Evolutionary conservation across 2,797 vertebrate genomes (phyloP).

Genomic region (Gambusia yucatana): DNA sequence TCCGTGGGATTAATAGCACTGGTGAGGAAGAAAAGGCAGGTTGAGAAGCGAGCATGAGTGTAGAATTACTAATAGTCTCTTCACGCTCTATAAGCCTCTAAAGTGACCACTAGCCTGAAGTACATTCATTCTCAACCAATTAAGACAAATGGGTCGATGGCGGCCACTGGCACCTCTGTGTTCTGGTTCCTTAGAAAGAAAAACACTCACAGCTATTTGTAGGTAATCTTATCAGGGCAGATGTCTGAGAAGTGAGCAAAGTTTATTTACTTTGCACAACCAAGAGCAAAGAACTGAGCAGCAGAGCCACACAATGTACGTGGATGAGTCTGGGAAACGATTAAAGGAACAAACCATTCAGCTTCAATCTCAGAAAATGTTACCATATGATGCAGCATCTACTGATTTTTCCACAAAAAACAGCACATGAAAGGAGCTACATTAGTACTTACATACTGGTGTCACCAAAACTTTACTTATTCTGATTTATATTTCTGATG

Average conservation of each 20-base stretch:
- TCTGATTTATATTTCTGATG: no score
- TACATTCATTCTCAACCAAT: slow-evolving; percentile 42
- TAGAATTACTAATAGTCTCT: slow-evolving; percentile 49
- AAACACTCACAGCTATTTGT: not conserved
- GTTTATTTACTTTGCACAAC: slow-evolving; percentile 19
- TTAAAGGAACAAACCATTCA: not conserved
- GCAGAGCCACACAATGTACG: slow-evolving; percentile 6
- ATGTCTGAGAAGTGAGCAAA: not conserved
- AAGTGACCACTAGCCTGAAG: slow-evolving; percentile 40
- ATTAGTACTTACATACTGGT: not conserved
- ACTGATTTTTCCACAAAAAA: not conserved
- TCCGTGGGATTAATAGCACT: slow-evolving; percentile 42
- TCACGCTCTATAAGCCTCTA: slow-evolving; percentile 45
- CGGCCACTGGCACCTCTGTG: slow-evolving; percentile 17
- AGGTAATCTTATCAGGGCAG: slow-evolving; percentile 17
- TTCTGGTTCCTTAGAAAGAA: slow-evolving; percentile 24
- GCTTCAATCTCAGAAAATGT: not conserved
- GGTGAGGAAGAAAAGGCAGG: slow-evolving; percentile 24
- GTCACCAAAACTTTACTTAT: no score
- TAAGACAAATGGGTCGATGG: slow-evolving; percentile 48
- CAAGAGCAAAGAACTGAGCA: not conserved
- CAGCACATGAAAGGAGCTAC: not conserved
- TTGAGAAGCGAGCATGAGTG: slow-evolving; percentile 14
- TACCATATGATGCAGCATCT: slow-evolving; percentile 14
- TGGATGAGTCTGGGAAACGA: not conserved